Base-by-base conservation (phyloP, 2,797 vertebrate species). In the Aulostomus chinensis region DNA sequence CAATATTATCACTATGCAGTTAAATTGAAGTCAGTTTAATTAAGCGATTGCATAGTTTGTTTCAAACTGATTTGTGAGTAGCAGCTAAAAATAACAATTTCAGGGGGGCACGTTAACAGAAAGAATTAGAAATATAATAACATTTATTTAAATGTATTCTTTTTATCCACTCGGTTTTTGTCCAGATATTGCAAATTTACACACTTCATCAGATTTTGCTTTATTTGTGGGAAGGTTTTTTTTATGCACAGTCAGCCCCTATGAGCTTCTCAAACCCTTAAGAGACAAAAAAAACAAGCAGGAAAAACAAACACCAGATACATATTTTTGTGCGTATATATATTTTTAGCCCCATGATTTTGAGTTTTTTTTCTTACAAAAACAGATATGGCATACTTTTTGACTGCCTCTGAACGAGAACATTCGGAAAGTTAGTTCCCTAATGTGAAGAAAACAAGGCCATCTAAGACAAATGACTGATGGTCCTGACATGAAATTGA, bases 101-200 rank as follows among this genome's bases (percentile, higher is more conserved):
- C n/a, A n/a, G n/a, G n/a, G n/a, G n/a, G n/a, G n/a, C n/a, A n/a
- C 2, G 61, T 42, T 49, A 51, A 39, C 25, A 46, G 29, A 30
- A 22, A 34, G 7, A 39, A 11, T 21, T 34, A 50, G 40, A 18
- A 54, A 46, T 34, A 22, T 11, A 13, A 47, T 4, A 11, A 8
- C 9, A 59, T 21, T n/a, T n/a, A n/a, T n/a, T n/a, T n/a, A n/a
- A n/a, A n/a, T n/a, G n/a, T n/a, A n/a, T n/a, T n/a, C n/a, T n/a
- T n/a, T n/a, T n/a, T 36, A 58, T 50, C 7, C n/a, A 41, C 9
- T 60, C 9, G 64, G 74, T 59, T 39, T 20, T 69, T 68, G 39
- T 66, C 71, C 40, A 82, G 35, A 79, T 75, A 70, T 68, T 55
- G 39, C n/a, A 69, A 35, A 73, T 74, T 61, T 48, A 67, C 36